These are phyloP conservation scores for Thunnus albacares DNA, from an alignment of 2,797 vertebrate species.

Conservation along the genomic window DNA sequence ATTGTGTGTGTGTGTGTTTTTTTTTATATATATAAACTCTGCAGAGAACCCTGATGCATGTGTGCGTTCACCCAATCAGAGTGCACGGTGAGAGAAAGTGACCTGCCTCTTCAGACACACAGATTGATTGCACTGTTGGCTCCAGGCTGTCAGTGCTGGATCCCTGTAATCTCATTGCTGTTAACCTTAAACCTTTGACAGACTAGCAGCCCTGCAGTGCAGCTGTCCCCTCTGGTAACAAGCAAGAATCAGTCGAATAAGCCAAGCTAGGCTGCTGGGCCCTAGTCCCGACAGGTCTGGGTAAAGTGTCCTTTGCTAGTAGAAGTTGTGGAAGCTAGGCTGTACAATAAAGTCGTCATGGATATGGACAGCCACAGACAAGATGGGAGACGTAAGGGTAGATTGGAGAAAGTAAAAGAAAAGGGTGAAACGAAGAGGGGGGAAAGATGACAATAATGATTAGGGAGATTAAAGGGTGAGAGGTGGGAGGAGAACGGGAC, in stretches of 20 bases:
- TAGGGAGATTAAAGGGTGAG: constrained; percentile 42
- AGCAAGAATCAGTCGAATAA: constrained; percentile 52
- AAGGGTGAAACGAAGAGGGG: constrained; percentile 9
- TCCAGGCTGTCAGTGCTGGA: constrained; percentile 52
- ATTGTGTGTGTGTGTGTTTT: constrained; percentile 3
- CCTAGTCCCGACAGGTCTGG: constrained; percentile 54
- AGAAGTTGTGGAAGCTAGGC: constrained; percentile 52
- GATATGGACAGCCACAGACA: constrained; percentile 47
- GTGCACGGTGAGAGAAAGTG: constrained; percentile 60
- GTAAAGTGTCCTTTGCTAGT: constrained; percentile 57
- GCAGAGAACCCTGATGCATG: constrained; percentile 47
- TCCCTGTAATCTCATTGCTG: constrained; percentile 62
- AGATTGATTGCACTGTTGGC: constrained; percentile 49
- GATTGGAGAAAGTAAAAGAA: constrained; percentile 39
- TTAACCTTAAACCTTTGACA: constrained; percentile 47
- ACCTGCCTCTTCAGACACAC: constrained; percentile 46
- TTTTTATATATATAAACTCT: constrained; percentile 40
- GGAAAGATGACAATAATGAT: constrained; percentile 44
- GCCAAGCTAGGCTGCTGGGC: constrained; percentile 48
- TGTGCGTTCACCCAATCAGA: constrained; percentile 43
- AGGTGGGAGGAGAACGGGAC: constrained; percentile 20
- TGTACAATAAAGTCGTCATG: constrained; percentile 52
- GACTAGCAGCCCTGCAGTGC: constrained; percentile 41
- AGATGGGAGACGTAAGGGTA: constrained; percentile 30
- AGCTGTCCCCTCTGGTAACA: constrained; percentile 42